Evolutionary conservation across 2,888 invertebrate genomes (phyloP).

Genomic region (Epirrita christyi): DNA sequence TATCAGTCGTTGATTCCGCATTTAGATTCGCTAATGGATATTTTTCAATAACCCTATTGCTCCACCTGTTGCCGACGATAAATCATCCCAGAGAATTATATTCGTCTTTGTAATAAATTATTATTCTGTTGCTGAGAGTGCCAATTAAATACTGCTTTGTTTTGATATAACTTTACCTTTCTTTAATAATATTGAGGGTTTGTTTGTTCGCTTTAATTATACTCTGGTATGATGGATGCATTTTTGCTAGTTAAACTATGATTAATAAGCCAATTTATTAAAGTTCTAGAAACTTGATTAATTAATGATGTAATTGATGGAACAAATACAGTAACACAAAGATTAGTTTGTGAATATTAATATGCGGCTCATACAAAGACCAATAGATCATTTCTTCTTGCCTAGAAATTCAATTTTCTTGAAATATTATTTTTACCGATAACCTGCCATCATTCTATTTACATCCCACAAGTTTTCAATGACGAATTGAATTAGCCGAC

Average conservation of each 20-base stretch:
- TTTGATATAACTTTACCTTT: constrained; percentile 4
- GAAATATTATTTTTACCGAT: constrained; percentile 28
- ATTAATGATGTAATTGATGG: too few species aligned
- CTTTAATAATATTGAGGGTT: neutral
- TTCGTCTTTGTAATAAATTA: constrained; percentile 35
- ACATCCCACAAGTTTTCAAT: constrained; percentile 26
- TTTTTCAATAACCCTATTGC: constrained; percentile 26
- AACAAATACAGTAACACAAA: too few species aligned
- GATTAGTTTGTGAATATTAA: too few species aligned
- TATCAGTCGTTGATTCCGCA: constrained; percentile 7
- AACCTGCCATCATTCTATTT: constrained; percentile 34
- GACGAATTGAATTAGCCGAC: constrained; percentile 35
- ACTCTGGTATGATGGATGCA: too few species aligned
- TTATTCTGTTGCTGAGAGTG: constrained; percentile 24
- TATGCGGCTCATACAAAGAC: too few species aligned
- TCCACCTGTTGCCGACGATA: constrained; percentile 39
- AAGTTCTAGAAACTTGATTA: too few species aligned
- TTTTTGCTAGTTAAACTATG: too few species aligned
- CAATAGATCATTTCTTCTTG: too few species aligned
- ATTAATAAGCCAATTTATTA: too few species aligned
- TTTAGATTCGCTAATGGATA: constrained; percentile 20
- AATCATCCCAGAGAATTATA: constrained; percentile 33
- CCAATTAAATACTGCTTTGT: constrained; percentile 29
- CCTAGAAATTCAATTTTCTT: neutral
- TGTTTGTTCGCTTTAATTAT: neutral